A percentile compares a stretch with the other conserved stretches of the same genome.
Conservation (phyloP, 2,888 invertebrate genomes). For the Eupelmus urozonus region DNA sequence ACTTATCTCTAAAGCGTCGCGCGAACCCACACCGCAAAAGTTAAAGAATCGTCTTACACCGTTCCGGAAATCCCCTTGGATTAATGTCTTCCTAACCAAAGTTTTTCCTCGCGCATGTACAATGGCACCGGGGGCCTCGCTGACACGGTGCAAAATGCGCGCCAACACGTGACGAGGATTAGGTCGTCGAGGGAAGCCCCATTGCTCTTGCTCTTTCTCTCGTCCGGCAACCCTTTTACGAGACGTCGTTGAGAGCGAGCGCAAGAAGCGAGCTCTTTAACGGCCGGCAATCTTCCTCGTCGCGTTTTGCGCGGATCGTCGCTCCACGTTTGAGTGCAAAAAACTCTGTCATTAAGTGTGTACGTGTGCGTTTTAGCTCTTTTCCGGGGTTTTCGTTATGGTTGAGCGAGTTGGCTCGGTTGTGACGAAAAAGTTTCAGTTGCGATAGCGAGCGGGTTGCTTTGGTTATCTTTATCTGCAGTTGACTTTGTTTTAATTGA, state of each 20-base stretch:
- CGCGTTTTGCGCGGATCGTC: slow-evolving; percentile 13
- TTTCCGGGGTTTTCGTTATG: slow-evolving; percentile 7
- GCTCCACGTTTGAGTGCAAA: slow-evolving; percentile 37
- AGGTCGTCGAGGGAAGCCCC: not conserved
- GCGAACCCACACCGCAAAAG: not conserved
- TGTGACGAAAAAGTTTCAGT: slow-evolving; percentile 5
- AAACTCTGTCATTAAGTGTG: slow-evolving; percentile 5
- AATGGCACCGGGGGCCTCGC: too few species aligned
- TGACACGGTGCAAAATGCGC: too few species aligned
- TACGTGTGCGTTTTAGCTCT: not conserved
- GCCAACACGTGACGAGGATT: slow-evolving; percentile 23
- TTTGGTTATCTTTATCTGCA: not conserved
- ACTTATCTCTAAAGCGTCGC: slow-evolving; percentile 1
- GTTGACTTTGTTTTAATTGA: slow-evolving; percentile 2
- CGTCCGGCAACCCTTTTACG: slow-evolving; percentile 22
- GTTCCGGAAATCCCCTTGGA: not conserved
- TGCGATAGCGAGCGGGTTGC: not conserved
- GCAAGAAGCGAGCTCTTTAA: slow-evolving; percentile 18
- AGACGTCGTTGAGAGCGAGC: slow-evolving; percentile 8
- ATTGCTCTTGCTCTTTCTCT: not conserved
- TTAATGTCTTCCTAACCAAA: not conserved
- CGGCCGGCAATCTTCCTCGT: slow-evolving; percentile 22
- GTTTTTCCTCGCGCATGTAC: not conserved
- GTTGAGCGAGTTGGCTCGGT: slow-evolving; percentile 5
- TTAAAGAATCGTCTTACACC: slow-evolving; percentile 1